phyloP scores from a whole-genome alignment of 2,113 vertebrate species.

The Chamaea fasciata region DNA sequence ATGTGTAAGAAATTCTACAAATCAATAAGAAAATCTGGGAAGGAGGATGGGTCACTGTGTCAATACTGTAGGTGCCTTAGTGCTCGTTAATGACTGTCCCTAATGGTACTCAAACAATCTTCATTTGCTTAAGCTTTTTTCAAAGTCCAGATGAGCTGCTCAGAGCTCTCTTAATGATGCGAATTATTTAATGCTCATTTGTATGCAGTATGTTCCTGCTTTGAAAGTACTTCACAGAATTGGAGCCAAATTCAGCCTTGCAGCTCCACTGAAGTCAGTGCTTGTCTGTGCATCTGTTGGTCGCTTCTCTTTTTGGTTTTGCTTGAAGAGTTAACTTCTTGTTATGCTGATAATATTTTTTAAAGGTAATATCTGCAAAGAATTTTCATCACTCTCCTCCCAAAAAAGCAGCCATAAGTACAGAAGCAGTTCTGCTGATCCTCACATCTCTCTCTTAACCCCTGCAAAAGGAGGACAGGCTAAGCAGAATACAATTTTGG shows the following conservation, averaged over 20 bases:
- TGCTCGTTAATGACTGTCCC: conserved; percentile 18
- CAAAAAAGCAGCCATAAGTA: not conserved
- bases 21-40: conserved; percentile 11
- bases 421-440: not conserved
- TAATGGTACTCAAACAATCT: conserved; percentile 33
- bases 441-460: not conserved
- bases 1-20: not conserved
- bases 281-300: conserved; percentile 15
- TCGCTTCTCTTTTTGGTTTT: not conserved
- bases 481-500: not conserved
- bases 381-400: not conserved
- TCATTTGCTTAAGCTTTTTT: conserved; percentile 42
- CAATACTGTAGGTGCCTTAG: conserved; percentile 1
- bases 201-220: conserved; percentile 46
- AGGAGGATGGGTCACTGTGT: not conserved
- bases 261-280: conserved; percentile 9
- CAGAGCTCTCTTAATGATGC: conserved; percentile 34
- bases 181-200: conserved; percentile 56
- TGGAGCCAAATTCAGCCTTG: conserved; percentile 37
- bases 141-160: conserved; percentile 46
- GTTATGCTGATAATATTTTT: not conserved
- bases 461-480: not conserved
- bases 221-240: conserved; percentile 24
- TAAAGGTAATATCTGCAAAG: not conserved
- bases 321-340: not conserved